Evolutionary conservation across 2,888 invertebrate genomes (phyloP), one percentile per base, ranked within the genome.

Genomic region (Drosophila macrothrix): DNA sequence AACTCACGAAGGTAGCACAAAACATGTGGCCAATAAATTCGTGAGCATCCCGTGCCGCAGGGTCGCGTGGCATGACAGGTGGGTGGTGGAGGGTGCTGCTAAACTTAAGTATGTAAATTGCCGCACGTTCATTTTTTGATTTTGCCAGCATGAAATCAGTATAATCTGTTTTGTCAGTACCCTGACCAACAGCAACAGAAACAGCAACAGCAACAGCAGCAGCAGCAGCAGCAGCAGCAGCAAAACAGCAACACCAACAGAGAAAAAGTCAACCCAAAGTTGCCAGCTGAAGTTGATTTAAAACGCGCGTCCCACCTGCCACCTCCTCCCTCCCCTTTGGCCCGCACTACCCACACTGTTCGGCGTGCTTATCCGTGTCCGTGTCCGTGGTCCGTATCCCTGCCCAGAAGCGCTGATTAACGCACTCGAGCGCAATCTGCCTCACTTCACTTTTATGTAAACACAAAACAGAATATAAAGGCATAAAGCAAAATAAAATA

Each of bases 101-200:
- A 76, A 83, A 90, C 87, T 88, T 88, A 91, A 83, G 90, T 87
- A 90, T 88, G 88, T 84, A 88, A 88, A 88, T 88, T 90, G 88
- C 83, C 90, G 90, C 88, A 90, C 90, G 90, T 88, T 90, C 86
- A 88, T 90, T 90, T 88, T 90, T 90, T 90, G 88, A 89, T 89
- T 90, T 90, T 84, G 67, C 78, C 85, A 90, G 87, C 89, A 84
- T 83, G 79, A 90, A 91, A 89, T 89, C 89, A 84, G 76, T 84
- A 84, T 89, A 89, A 89, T 89, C 91, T 88, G 76, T 89, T 89
- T 88, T 86, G 69, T 69, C 70, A 74, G 74, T 70, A 43, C 54
- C 68, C 70, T 88, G 85, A 88, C 90, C 84, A 85, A 72, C 74
- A 65, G 60, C 77, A 64, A 55, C 39, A 65, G 28, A 56, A 46